Evolutionary conservation across 2,888 invertebrate species (phyloP).

Genomic region (Electrophaes corylata): DNA sequence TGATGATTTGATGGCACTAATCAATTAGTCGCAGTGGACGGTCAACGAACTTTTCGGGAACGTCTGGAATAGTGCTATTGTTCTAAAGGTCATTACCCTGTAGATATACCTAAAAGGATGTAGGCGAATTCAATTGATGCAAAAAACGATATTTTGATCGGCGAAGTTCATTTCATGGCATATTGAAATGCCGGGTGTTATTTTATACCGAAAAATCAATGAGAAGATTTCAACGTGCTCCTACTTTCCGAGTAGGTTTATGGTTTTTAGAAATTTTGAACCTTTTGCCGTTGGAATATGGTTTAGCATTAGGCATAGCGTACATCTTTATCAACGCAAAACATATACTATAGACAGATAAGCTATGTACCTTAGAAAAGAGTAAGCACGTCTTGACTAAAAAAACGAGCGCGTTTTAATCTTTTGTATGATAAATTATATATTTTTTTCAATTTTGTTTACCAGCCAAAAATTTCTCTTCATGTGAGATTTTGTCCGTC

Average conservation of each 20-base stretch:
- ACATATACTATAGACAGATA: too few species aligned
- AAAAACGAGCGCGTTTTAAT: slow-evolving; percentile 8
- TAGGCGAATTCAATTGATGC: slow-evolving; percentile 14
- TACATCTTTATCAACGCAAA: not conserved
- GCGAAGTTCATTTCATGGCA: not conserved
- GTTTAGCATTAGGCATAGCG: not conserved
- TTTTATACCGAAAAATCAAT: not conserved
- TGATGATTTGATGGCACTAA: slow-evolving; percentile 55
- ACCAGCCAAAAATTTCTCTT: not conserved
- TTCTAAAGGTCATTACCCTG: slow-evolving; percentile 51
- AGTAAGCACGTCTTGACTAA: not conserved
- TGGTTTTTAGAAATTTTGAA: not conserved
- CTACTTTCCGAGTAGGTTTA: not conserved
- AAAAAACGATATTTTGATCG: slow-evolving; percentile 14
- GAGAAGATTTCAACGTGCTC: slow-evolving; percentile 1
- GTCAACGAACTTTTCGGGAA: slow-evolving; percentile 62
- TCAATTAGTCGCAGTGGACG: slow-evolving; percentile 67
- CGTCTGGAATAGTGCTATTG: slow-evolving; percentile 50
- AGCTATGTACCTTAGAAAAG: too few species aligned
- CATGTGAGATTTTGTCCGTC: not conserved
- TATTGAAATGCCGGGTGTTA: not conserved
- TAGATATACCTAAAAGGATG: slow-evolving; percentile 17
- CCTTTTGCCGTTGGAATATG: not conserved
- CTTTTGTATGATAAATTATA: slow-evolving; percentile 3
- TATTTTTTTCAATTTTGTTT: not conserved